Evolutionary conservation across 37 sponge, comb jelly and placozoan genomes (phyloP), one percentile per base, ranked within the genome.

Genomic region (Beroe ovata): DNA sequence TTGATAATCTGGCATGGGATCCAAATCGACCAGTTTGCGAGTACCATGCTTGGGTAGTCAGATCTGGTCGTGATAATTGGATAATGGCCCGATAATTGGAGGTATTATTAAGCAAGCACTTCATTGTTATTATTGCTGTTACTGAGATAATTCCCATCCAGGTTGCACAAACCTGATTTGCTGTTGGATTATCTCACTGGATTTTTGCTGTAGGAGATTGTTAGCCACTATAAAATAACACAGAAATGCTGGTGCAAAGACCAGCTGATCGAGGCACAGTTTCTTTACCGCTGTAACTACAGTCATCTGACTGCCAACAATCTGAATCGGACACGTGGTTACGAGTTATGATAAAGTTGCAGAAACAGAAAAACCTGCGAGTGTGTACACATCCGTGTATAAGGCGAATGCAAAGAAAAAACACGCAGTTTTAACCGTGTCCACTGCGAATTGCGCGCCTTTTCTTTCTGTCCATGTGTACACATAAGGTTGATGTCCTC

Each of bases 11-110:
- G 84, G 42, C 3, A 8, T 19, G 84, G 84, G 16, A 39, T 54
- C 84, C 84, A 77, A 0, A 77, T 4, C n/a, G 11, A 28, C 84
- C 84, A 77, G 84, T 77, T 77, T 1, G 84, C 25, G 1, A 77
- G 16, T 25, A 77, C 26, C 8, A 77, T 77, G 38, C 25, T 29
- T 3, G 38, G 26, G 71, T 69, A 69, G 38, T 69, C 71, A 14
- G 6, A 69, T 29, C 71, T 69, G 71, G n/a, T n/a, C n/a, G n/a
- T n/a, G n/a, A n/a, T n/a, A n/a, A n/a, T n/a, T n/a, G n/a, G n/a
- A n/a, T n/a, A n/a, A n/a, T n/a, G n/a, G n/a, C n/a, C n/a, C n/a
- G n/a, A n/a, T n/a, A n/a, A n/a, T n/a, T n/a, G n/a, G n/a, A n/a
- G n/a, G n/a, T n/a, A n/a, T n/a, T n/a, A n/a, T n/a, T n/a, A n/a